These are phyloP conservation scores for Xyrauchen texanus DNA, from an alignment of 2,113 vertebrate genomes.

Conservation along the genomic window DNA sequence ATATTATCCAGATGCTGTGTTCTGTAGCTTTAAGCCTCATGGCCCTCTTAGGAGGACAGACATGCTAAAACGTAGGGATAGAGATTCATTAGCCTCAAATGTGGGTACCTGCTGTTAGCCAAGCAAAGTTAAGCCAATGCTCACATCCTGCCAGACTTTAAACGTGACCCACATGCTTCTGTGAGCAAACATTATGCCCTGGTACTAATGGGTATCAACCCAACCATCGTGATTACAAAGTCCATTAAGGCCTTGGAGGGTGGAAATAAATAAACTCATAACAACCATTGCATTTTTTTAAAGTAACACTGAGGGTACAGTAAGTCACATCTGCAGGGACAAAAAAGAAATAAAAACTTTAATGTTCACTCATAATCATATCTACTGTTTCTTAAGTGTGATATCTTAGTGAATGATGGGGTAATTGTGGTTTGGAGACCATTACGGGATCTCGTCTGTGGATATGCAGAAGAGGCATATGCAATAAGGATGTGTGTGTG, in stretches of 20 bases:
- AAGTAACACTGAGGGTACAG: conserved; percentile 8
- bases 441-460: not conserved
- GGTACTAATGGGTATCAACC: conserved; percentile 43
- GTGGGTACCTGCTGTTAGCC: not conserved
- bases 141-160: conserved; percentile 24
- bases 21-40: conserved; percentile 27
- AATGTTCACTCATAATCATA: not conserved
- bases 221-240: conserved; percentile 39
- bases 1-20: conserved; percentile 34
- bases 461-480: too few species aligned
- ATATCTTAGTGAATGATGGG: not conserved
- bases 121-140: conserved; percentile 32
- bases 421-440: not conserved
- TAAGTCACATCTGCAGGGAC: conserved; percentile 1
- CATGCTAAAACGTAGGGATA: conserved; percentile 6
- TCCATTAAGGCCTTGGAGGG: conserved; percentile 41
- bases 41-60: conserved; percentile 9
- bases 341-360: not conserved
- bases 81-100: conserved; percentile 41
- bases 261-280: conserved; percentile 37
- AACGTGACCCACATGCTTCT: conserved; percentile 44
- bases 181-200: conserved; percentile 43
- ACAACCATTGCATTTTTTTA: conserved; percentile 27
- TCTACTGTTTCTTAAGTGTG: not conserved
- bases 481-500: too few species aligned